A percentile compares a stretch with the other conserved stretches of the same genome.
These are phyloP conservation scores for Agapornis roseicollis DNA, from an alignment of 2,113 vertebrate genomes.

Conservation along the genomic window DNA sequence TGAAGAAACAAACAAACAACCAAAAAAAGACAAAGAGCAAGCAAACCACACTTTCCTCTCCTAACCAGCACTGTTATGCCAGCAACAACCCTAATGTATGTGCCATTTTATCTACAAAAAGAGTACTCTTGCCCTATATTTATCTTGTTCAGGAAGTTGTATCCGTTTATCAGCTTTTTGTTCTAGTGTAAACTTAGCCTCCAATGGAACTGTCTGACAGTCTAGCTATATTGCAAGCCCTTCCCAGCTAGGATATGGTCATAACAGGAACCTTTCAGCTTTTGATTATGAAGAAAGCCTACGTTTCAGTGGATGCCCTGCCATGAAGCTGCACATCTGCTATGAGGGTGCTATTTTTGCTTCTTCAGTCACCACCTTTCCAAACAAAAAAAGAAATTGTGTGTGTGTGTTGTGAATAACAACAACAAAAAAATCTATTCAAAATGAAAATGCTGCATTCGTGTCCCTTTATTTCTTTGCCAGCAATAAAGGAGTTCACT, in stretches of 20 bases:
- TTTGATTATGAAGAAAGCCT: background rate
- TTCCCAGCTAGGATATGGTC: background rate
- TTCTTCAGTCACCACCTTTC: constrained; percentile 29
- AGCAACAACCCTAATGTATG: background rate
- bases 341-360: constrained; percentile 17
- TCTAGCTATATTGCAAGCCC: background rate
- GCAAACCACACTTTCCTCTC: constrained; percentile 18
- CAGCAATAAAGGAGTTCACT: constrained; percentile 17
- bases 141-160: constrained; percentile 8
- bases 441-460: background rate
- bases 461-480: constrained; percentile 4
- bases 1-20: background rate
- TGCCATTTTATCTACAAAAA: constrained; percentile 39
- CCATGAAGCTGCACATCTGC: constrained; percentile 10
- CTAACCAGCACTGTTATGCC: background rate
- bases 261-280: background rate
- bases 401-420: background rate
- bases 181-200: constrained; percentile 19
- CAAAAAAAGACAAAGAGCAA: background rate
- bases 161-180: constrained; percentile 45
- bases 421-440: background rate
- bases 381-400: constrained; percentile 20
- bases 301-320: background rate
- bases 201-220: constrained; percentile 22
- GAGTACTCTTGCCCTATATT: background rate